These are phyloP conservation scores for Sebastes goodei DNA, from an alignment of 2,797 vertebrate species.

Conservation along the genomic window DNA sequence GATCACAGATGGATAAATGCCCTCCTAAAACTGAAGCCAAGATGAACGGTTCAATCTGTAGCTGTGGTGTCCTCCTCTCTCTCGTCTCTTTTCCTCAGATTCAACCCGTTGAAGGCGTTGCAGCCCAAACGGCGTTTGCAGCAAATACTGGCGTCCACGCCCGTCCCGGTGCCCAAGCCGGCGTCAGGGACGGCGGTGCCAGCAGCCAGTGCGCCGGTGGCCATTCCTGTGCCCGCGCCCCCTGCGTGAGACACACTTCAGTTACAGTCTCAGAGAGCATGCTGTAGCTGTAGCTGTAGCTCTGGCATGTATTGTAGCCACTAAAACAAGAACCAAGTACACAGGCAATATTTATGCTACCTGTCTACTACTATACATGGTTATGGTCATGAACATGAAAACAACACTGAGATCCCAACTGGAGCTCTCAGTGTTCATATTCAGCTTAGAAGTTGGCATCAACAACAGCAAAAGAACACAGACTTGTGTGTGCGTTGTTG, in stretches of 20 bases:
- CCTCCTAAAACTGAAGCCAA: background rate
- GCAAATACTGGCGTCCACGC: conserved; percentile 79
- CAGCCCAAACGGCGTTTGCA: conserved; percentile 85
- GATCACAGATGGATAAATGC: background rate
- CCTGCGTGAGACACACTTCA: conserved; percentile 82
- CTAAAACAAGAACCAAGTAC: conserved; percentile 39
- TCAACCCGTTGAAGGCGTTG: conserved; percentile 85
- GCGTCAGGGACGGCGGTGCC: conserved; percentile 33
- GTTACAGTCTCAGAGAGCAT: conserved; percentile 69
- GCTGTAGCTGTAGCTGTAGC: conserved; percentile 56
- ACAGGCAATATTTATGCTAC: background rate
- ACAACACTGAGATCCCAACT: background rate
- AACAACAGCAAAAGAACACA: background rate
- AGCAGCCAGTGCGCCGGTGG: conserved; percentile 46
- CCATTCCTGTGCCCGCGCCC: conserved; percentile 64
- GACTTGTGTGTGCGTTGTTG: background rate
- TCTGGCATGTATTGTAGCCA: conserved; percentile 55
- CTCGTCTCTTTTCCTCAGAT: conserved; percentile 79
- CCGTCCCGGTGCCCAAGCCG: conserved; percentile 63
- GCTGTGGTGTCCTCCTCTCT: conserved; percentile 68
- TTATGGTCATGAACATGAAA: background rate
- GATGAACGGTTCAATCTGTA: conserved; percentile 20
- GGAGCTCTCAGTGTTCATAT: background rate
- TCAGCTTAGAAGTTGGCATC: background rate
- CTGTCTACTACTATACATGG: background rate